Base-by-base conservation (phyloP, 2,888 invertebrate genomes). In the Acrobasis consociella region DNA sequence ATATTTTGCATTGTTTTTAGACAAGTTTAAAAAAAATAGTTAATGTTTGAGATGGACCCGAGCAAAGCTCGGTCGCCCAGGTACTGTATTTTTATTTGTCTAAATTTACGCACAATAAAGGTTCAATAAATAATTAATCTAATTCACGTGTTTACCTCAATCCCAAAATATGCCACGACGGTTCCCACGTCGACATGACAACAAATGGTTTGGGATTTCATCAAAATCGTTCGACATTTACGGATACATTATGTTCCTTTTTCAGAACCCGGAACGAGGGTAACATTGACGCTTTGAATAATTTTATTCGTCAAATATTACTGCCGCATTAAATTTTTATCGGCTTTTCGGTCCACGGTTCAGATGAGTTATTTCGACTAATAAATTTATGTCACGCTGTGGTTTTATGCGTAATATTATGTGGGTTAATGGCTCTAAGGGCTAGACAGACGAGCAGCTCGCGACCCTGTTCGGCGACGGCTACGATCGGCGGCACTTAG, bases 361-460 rank as follows among this genome's bases (percentile, higher is more conserved):
- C 60, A 46, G 46, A 53, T 31, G 55, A 62, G 51, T 51, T 60
- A 51, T 46, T 46, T n/a, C 15, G 39, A 49, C 55, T 55, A 62
- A 62, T 62, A 60, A 60, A 60, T 42, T 62, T 16, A 49, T 62
- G 55, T 49, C 53, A 49, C 53, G 46, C 37, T 10, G 49, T 55
- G 62, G 61, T 56, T 62, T 62, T 62, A 62, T 62, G 62, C 37
- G 31, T 53, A 39, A 60, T 62, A 16, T 51, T 53, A 55, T 62
- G 15, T 49, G 17, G 31, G 16, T 60, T 49, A 49, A 49, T 62
- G 62, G n/a, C 17, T 37, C 55, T 55, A 38, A 49, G 49, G 42
- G 39, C 42, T 22, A 22, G 22, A 22, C 22, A 22, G 22, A 22
- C 22, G 22, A 22, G 22, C 22, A 22, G 22, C 22, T 22, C 22